Conservation (phyloP, 1,140 invertebrate genomes). For the Aphidius gifuensis region DNA sequence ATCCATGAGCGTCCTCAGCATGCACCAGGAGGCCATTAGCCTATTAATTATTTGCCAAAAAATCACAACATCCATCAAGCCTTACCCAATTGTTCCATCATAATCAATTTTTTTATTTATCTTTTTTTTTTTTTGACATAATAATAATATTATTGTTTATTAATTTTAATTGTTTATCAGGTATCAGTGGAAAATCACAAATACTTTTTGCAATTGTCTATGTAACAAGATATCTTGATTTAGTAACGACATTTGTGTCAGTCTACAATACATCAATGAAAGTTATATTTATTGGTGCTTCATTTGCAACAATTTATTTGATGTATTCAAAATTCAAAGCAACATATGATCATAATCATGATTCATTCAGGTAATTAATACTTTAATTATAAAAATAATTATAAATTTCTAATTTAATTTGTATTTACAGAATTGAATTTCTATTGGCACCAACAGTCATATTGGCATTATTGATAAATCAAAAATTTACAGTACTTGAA, state of each 20-base stretch:
- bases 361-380: constrained; percentile 77
- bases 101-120: neutral
- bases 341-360: constrained; percentile 96
- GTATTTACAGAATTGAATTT: constrained; percentile 80
- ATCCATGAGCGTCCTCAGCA: neutral
- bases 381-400: neutral
- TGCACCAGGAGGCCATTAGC: too few species aligned
- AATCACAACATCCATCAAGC: too few species aligned
- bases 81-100: too few species aligned
- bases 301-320: constrained; percentile 88
- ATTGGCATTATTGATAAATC: constrained; percentile 89
- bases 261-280: constrained; percentile 98
- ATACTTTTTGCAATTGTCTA: constrained; percentile 96
- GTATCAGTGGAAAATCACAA: constrained; percentile 97
- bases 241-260: constrained; percentile 93
- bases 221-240: constrained; percentile 90
- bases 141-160: neutral
- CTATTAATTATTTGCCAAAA: too few species aligned
- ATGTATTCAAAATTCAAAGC: constrained; percentile 98
- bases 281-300: constrained; percentile 87
- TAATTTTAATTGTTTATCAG: constrained; percentile 56
- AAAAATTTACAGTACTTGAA: constrained; percentile 91
- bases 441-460: constrained; percentile 83
- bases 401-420: constrained; percentile 13
- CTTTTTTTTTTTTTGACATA: neutral